Evolutionary conservation across 2,113 vertebrate genomes (phyloP).

Genomic region (Eleginops maclovinus): DNA sequence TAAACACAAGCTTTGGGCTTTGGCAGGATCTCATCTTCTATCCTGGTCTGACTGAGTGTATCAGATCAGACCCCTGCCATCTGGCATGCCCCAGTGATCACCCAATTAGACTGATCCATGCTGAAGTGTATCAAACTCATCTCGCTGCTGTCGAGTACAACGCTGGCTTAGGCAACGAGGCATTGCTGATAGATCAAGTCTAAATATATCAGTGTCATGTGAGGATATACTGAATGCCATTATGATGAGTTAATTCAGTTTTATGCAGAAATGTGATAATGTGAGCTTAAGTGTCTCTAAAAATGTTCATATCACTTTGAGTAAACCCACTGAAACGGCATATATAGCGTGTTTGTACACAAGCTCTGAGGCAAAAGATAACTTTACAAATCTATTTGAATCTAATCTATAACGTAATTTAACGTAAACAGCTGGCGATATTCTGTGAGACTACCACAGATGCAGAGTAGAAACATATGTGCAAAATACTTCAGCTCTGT

Average conservation of each 20-base stretch:
- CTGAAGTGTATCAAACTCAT: slow-evolving; percentile 51
- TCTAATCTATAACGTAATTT: not conserved
- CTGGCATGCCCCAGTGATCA: slow-evolving; percentile 56
- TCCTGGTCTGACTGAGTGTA: slow-evolving; percentile 53
- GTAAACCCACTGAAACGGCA: not conserved
- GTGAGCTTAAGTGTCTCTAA: not conserved
- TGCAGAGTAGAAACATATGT: not conserved
- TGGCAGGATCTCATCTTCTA: slow-evolving; percentile 55
- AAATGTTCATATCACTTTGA: not conserved
- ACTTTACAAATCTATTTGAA: too few relatives aligned
- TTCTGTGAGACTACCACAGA: not conserved
- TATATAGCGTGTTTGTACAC: too few relatives aligned
- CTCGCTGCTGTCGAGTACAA: slow-evolving; percentile 30
- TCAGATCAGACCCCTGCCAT: slow-evolving; percentile 62
- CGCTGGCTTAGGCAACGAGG: slow-evolving; percentile 36
- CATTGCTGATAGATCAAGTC: slow-evolving; percentile 9
- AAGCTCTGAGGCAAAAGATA: too few relatives aligned
- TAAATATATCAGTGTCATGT: not conserved
- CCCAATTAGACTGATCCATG: slow-evolving; percentile 67
- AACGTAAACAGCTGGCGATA: not conserved
- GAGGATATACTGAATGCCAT: not conserved
- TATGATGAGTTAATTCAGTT: not conserved
- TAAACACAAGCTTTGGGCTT: slow-evolving; percentile 69
- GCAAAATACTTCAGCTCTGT: not conserved
- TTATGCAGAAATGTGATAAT: too few relatives aligned